These are phyloP conservation scores for Coregonus sp. DNA, from an alignment of 2,797 vertebrate species.

Conservation along the genomic window DNA sequence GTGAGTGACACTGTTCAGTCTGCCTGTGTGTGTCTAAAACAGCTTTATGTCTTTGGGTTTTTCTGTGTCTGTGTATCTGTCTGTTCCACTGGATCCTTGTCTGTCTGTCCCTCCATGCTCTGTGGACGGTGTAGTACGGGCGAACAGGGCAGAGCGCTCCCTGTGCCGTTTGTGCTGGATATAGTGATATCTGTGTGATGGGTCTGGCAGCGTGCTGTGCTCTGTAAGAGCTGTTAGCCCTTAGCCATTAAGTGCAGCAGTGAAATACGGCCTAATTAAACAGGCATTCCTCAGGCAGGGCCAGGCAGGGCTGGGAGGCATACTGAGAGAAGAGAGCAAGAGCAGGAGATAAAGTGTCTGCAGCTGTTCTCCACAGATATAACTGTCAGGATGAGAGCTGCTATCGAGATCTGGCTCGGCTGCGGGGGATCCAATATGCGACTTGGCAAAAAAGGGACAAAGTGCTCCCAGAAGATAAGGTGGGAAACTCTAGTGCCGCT, in stretches of 20 bases:
- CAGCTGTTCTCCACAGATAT: constrained; percentile 82
- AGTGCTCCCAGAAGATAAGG: constrained; percentile 94
- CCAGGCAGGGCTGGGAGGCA: constrained; percentile 19
- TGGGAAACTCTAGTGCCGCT: constrained; percentile 39
- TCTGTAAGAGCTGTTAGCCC: constrained; percentile 6
- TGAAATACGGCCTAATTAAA: constrained; percentile 72
- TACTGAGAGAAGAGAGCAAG: background rate
- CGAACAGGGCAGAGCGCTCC: background rate
- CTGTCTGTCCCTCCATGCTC: too few relatives aligned
- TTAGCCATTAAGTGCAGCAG: constrained; percentile 47
- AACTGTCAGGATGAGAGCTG: constrained; percentile 97
- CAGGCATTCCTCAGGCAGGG: constrained; percentile 60
- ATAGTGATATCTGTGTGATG: background rate
- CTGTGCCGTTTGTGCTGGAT: background rate
- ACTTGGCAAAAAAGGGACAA: constrained; percentile 91
- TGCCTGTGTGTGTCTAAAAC: background rate
- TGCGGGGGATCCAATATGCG: constrained; percentile 89
- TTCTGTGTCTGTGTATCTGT: background rate
- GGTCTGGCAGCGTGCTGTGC: constrained; percentile 6
- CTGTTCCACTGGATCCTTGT: background rate
- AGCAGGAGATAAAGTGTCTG: constrained; percentile 57
- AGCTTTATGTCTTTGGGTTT: background rate
- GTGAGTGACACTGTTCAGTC: constrained; percentile 75
- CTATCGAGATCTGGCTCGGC: constrained; percentile 92
- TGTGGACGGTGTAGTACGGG: background rate